Evolutionary conservation across 2,888 invertebrate species (phyloP), one percentile per base, ranked within the genome.

Genomic region (Ommatoiulus sabulosus): DNA sequence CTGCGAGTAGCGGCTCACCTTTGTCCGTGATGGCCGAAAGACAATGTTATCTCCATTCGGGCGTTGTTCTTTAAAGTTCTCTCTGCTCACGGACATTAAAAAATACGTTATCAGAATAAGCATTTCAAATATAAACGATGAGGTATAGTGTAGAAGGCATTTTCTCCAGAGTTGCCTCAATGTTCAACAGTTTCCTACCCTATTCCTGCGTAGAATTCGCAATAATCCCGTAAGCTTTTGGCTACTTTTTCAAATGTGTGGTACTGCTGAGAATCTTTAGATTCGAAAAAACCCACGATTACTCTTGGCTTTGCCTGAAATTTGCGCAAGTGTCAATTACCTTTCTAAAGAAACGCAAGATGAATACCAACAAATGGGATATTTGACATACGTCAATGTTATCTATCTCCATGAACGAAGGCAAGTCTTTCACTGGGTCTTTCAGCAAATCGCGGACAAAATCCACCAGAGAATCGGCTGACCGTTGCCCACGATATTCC

Each of bases 201-300:
- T 93, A 98, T 96, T 0, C 97, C 98, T 91, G 95, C 96, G 93
- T 97, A 96, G 92, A 99, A 99, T 90, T 96, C 95, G 92, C 99
- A 99, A 92, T 99, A 99, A 92, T 99, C 98, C 92, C 99, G 96
- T 10, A 99, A 94, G 92, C 96, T 96, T 7, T 95, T 95, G 0
- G 99, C 97, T 6, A 97, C 96, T 91, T 95, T 95, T 87, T 96
- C 94, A 92, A 97, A 96, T 87, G 95, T 95, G 90, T 95, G 94
- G 92, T 97, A 98, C 91, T 97, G 96, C 0, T 95, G 95, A 91
- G 96, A 95, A 91, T 97, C 96, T 90, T 96, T 94, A 44, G 94
- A 93, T 91, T 96, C 97, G 93, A 98, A 98, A 92, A 97, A 98
- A 0, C 97, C 98, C 91, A 99, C 96, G 87, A 99, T 95, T 91